Evolutionary conservation across 1,140 invertebrate species (phyloP), one percentile per base, ranked within the genome.

Genomic region (Physella acuta): DNA sequence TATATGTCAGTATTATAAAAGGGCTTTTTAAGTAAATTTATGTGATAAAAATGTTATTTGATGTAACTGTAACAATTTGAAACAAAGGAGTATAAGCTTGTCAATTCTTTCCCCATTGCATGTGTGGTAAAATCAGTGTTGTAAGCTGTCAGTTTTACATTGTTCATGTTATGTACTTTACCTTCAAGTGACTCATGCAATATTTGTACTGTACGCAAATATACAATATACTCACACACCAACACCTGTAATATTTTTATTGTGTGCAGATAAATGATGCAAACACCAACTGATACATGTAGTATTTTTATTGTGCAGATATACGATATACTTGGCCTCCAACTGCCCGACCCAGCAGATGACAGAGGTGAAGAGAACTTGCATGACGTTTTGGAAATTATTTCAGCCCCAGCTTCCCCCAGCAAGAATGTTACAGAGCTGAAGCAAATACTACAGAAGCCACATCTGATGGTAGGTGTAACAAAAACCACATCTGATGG

Each of bases 401-500:
- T 68, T n/a, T 39, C 55, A 24, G 56, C 34, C 4, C 36, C 31
- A 28, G 56, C 55, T 24, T 68, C 66, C 5, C 24, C 55, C 20
- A 16, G 26, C 55, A 44, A 60, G 8, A 28, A 31, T 14, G 56
- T n/a, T 16, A 49, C n/a, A 26, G 66, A 68, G 28, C 56, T 68
- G 3, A 33, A 53, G 36, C 20, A 31, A 3, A 59, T 68, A n/a
- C 28, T 68, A 56, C n/a, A 59, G n/a, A 60, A 68, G 1, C 66
- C 66, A 26, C 66, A 68, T 33, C 5, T 68, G 20, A 68, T 16
- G 56, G 66, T 68, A 37, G 20, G n/a, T n/a, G n/a, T n/a, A n/a
- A n/a, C n/a, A n/a, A n/a, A n/a, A n/a, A n/a, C n/a, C n/a, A n/a
- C n/a, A n/a, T n/a, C n/a, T n/a, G n/a, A n/a, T n/a, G n/a, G n/a